Evolutionary conservation across 2,797 vertebrate genomes (phyloP).

Genomic region (Rhinichthys osculus): DNA sequence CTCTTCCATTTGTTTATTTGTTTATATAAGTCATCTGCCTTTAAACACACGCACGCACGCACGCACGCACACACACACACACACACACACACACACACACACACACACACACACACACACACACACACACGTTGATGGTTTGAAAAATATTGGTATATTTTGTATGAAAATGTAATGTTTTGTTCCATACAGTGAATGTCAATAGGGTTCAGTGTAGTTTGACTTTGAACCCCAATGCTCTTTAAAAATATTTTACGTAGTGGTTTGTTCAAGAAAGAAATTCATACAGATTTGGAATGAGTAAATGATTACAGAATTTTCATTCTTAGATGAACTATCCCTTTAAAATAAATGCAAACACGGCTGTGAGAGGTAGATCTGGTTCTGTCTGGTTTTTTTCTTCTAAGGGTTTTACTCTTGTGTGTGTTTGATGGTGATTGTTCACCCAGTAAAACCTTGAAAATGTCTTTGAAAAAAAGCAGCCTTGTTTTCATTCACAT

Average conservation of each 20-base stretch:
- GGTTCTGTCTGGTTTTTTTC: not conserved
- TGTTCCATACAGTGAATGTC: not conserved
- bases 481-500: conserved; percentile 19
- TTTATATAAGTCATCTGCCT: not conserved
- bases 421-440: not conserved
- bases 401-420: not conserved
- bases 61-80: no score
- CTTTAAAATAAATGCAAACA: not conserved
- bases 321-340: not conserved
- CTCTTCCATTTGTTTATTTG: not conserved
- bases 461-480: not conserved
- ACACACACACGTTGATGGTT: not conserved
- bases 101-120: no score
- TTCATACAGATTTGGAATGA: not conserved
- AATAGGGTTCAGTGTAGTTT: not conserved
- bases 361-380: not conserved
- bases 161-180: not conserved
- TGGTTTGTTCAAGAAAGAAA: not conserved
- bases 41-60: no score
- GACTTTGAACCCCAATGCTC: not conserved
- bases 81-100: no score
- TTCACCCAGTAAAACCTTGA: not conserved
- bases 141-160: not conserved
- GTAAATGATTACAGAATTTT: not conserved
- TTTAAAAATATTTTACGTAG: not conserved